Conservation (phyloP, 2,797 vertebrate species). For the Amblyraja radiata region DNA sequence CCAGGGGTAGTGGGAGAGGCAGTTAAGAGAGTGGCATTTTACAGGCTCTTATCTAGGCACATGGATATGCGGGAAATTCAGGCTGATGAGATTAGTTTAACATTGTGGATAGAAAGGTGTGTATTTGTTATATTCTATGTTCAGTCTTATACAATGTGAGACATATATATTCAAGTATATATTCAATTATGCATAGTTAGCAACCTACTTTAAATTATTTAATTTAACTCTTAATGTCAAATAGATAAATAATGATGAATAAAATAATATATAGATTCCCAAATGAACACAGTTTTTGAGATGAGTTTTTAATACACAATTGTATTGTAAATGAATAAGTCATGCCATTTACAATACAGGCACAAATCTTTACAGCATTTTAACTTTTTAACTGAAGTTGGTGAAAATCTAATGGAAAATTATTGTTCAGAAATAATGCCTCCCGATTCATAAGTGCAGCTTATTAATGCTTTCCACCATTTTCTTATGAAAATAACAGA, state of each 20-base stretch:
- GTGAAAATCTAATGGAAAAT: neutral
- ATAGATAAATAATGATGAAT: neutral
- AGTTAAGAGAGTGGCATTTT: no score
- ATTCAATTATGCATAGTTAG: neutral
- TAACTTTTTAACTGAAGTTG: neutral
- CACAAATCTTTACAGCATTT: neutral
- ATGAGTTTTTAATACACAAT: neutral
- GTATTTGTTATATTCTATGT: no score
- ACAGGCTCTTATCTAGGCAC: no score
- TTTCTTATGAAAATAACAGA: neutral
- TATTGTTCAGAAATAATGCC: neutral
- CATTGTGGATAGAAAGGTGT: no score
- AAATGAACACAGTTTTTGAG: neutral
- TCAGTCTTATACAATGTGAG: no score
- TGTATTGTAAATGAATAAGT: neutral
- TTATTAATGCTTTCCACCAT: neutral
- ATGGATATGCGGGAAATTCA: no score
- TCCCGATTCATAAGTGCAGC: neutral
- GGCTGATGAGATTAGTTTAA: no score
- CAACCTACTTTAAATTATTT: neutral
- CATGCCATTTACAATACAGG: neutral
- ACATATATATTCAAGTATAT: no score
- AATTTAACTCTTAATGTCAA: neutral
- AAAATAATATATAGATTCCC: neutral
- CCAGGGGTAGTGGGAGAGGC: no score